Percentiles rank a stretch among this genome's conserved stretches.
phyloP scores from a whole-genome alignment of 2,888 invertebrate species.

The Minunthozetes semirufus region DNA sequence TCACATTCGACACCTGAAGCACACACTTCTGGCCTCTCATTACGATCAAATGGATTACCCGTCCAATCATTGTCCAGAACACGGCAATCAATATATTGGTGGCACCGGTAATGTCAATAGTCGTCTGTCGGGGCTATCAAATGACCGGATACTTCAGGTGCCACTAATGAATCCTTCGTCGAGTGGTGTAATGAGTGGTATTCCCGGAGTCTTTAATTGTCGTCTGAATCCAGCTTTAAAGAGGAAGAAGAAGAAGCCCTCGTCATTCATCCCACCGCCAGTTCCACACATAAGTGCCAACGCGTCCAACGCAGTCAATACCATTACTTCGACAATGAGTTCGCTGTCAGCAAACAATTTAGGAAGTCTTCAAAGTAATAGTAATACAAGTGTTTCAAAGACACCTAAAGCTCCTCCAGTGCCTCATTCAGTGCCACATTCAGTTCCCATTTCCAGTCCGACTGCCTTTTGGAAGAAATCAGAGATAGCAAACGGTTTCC shows the following conservation, averaged over 20 bases:
- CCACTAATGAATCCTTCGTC: conserved; percentile 36
- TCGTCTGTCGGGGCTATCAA: conserved; percentile 4
- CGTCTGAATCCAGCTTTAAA: conserved; percentile 69
- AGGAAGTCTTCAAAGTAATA: conserved; percentile 25
- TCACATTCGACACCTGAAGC: conserved; percentile 68
- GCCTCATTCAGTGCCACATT: conserved; percentile 9
- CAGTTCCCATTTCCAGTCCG: conserved; percentile 16
- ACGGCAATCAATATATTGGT: conserved; percentile 30
- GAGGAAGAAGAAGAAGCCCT: conserved; percentile 83
- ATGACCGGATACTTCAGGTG: conserved; percentile 31
- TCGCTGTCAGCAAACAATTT: conserved; percentile 10
- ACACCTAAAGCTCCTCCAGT: conserved; percentile 20
- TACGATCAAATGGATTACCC: conserved; percentile 37
- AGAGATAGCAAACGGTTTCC: conserved; percentile 26
- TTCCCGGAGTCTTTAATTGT: conserved; percentile 81
- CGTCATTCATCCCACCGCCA: conserved; percentile 70
- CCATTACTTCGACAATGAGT: conserved; percentile 7
- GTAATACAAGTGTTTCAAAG: background rate
- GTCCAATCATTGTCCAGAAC: conserved; percentile 40
- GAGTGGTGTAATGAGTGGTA: conserved; percentile 40
- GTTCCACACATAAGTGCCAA: background rate
- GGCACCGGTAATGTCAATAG: conserved; percentile 36
- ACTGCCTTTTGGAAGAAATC: conserved; percentile 34
- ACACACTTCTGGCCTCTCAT: conserved; percentile 38
- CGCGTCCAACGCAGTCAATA: background rate